Conservation (phyloP, 1,140 invertebrate genomes). For the Dendrolimus kikuchii region DNA sequence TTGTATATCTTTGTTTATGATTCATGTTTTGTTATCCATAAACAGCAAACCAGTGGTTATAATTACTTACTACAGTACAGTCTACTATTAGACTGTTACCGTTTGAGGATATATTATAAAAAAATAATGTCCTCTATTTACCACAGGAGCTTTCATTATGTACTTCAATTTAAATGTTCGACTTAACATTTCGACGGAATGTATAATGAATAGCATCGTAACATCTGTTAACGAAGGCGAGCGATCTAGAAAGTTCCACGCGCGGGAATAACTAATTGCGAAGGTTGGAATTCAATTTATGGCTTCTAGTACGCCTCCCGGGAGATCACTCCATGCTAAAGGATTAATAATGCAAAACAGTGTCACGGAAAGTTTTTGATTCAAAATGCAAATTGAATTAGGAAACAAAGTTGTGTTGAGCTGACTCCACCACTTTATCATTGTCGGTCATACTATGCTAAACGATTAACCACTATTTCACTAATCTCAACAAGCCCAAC, state of each 20-base stretch:
- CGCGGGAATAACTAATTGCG: constrained; percentile 72
- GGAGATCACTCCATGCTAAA: constrained; percentile 65
- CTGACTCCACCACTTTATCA: constrained; percentile 40
- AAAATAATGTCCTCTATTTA: constrained; percentile 45
- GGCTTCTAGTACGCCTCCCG: constrained; percentile 63
- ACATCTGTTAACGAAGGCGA: constrained; percentile 72
- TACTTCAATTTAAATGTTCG: constrained; percentile 71
- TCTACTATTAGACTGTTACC: too few species aligned
- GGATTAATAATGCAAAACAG: constrained; percentile 73
- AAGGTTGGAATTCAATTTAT: constrained; percentile 72
- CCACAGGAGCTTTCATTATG: constrained; percentile 62
- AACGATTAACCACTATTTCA: constrained; percentile 26
- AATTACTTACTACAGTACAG: too few species aligned
- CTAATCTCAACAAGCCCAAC: too few species aligned
- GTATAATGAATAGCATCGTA: constrained; percentile 71
- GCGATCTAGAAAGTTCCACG: constrained; percentile 72
- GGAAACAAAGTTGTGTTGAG: constrained; percentile 58
- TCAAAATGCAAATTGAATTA: constrained; percentile 69
- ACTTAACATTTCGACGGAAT: constrained; percentile 71
- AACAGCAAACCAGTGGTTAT: constrained; percentile 30
- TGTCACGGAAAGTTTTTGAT: constrained; percentile 71
- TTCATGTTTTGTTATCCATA: constrained; percentile 23
- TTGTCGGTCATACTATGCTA: constrained; percentile 40
- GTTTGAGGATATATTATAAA: constrained; percentile 49
- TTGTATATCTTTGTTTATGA: constrained; percentile 45